Evolutionary conservation across 2,888 invertebrate genomes (phyloP).

Genomic region (Dorcus hopei): DNA sequence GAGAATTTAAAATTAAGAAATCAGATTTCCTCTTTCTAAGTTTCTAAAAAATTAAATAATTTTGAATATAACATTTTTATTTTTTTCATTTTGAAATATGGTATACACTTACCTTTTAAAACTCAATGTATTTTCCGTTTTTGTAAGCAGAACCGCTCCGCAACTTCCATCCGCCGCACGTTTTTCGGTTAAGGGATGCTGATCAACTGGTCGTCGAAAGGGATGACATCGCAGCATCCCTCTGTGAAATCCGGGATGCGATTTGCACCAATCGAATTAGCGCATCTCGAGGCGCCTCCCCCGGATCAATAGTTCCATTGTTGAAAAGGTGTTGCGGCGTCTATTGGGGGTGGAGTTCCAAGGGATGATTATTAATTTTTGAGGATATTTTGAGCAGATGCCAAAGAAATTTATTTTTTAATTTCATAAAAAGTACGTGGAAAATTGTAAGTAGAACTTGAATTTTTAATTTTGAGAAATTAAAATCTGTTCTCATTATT

Average conservation of each 20-base stretch:
- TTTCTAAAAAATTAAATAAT: too few relatives aligned
- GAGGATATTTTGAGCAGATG: too few relatives aligned
- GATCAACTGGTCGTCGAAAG: slow-evolving; percentile 22
- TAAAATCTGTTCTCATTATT: too few relatives aligned
- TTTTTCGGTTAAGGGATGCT: slow-evolving; percentile 21
- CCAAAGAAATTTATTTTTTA: too few relatives aligned
- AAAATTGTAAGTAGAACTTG: too few relatives aligned
- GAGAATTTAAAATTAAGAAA: too few relatives aligned
- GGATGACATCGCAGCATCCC: slow-evolving; percentile 24
- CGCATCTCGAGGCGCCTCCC: slow-evolving; percentile 15
- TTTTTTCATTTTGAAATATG: background rate
- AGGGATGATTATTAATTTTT: too few relatives aligned
- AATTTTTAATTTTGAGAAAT: too few relatives aligned
- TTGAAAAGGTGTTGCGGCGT: slow-evolving; percentile 20
- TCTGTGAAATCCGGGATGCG: slow-evolving; percentile 16
- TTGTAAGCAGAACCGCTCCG: too few relatives aligned
- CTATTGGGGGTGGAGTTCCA: slow-evolving; percentile 9
- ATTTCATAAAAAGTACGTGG: too few relatives aligned
- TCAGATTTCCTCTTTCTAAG: too few relatives aligned
- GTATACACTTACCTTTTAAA: background rate
- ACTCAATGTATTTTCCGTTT: background rate
- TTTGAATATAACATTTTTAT: background rate
- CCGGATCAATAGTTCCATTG: slow-evolving; percentile 24
- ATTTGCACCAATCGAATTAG: slow-evolving; percentile 17
- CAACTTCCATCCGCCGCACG: background rate